Percentiles rank a stretch among this genome's conserved stretches.
These are phyloP conservation scores for Oreochromis tanganicae DNA, from an alignment of 2,113 vertebrate species.

Conservation along the genomic window DNA sequence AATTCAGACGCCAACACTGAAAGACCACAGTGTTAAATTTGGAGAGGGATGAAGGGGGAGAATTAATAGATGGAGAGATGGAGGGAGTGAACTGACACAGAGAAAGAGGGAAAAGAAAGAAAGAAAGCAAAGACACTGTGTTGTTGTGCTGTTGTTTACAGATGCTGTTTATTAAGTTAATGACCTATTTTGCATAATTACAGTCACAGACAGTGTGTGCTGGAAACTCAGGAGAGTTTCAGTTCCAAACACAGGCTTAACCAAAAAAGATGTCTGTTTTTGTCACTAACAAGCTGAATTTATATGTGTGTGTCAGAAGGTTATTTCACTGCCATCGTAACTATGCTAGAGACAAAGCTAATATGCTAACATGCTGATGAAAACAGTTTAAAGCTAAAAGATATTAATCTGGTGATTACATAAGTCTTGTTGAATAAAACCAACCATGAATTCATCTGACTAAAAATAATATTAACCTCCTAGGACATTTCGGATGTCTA, in stretches of 20 bases:
- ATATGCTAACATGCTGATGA: not conserved
- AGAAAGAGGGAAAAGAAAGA: not conserved
- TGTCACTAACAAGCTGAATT: not conserved
- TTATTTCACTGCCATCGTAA: not conserved
- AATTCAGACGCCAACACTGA: slow-evolving; percentile 1
- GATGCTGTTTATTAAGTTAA: slow-evolving; percentile 56
- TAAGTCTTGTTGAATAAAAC: not conserved
- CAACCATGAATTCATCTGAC: not conserved
- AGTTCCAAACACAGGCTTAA: slow-evolving; percentile 12
- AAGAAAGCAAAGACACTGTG: not conserved
- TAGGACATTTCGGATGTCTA: too few species aligned
- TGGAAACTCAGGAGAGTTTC: slow-evolving; percentile 28
- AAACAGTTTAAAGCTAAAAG: not conserved
- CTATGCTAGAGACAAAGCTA: not conserved
- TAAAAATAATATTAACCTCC: not conserved
- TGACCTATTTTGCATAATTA: slow-evolving; percentile 58
- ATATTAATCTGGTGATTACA: not conserved
- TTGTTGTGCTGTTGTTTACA: slow-evolving; percentile 52
- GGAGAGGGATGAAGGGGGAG: not conserved
- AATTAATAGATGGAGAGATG: not conserved
- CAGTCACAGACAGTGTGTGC: slow-evolving; percentile 30
- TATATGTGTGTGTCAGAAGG: not conserved
- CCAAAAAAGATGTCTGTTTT: not conserved
- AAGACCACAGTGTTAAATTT: slow-evolving; percentile 24
- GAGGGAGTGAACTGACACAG: not conserved